Evolutionary conservation across 1,140 invertebrate genomes (phyloP).

Genomic region (Macrocentrus cingulum): DNA sequence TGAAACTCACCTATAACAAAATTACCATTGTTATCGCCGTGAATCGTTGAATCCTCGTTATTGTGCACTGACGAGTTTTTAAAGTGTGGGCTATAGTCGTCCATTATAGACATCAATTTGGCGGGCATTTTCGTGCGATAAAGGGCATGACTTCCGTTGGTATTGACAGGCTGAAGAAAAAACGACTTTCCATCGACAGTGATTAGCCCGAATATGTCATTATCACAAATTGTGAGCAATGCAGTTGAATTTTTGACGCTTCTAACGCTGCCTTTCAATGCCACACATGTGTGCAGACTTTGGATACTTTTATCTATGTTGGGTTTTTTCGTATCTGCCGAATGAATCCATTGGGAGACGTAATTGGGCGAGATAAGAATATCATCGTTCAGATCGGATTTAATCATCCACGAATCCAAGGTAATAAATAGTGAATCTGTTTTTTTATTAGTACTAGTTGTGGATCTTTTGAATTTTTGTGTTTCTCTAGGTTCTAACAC

Average conservation of each 20-base stretch:
- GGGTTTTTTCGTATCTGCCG: background rate
- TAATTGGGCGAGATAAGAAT: background rate
- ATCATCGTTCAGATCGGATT: slow-evolving; percentile 1
- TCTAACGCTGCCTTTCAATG: background rate
- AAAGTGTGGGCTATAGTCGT: background rate
- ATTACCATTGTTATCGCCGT: background rate
- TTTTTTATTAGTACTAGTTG: background rate
- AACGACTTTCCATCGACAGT: background rate
- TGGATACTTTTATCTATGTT: background rate
- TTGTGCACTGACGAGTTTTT: background rate
- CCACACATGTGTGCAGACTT: background rate
- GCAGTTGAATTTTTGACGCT: background rate
- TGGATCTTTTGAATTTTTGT: slow-evolving; percentile 1
- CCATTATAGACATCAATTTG: background rate
- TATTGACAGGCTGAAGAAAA: slow-evolving; percentile 3
- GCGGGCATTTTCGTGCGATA: slow-evolving; percentile 1
- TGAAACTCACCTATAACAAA: background rate
- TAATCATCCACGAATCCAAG: background rate
- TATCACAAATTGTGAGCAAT: background rate
- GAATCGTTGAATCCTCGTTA: background rate
- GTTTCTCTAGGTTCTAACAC: background rate
- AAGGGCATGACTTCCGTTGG: background rate
- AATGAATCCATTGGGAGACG: background rate
- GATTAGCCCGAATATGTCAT: slow-evolving; percentile 3
- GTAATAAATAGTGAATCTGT: background rate